phyloP scores from a whole-genome alignment of 2,113 vertebrate species.

The Syngnathoides biaculeatus region DNA sequence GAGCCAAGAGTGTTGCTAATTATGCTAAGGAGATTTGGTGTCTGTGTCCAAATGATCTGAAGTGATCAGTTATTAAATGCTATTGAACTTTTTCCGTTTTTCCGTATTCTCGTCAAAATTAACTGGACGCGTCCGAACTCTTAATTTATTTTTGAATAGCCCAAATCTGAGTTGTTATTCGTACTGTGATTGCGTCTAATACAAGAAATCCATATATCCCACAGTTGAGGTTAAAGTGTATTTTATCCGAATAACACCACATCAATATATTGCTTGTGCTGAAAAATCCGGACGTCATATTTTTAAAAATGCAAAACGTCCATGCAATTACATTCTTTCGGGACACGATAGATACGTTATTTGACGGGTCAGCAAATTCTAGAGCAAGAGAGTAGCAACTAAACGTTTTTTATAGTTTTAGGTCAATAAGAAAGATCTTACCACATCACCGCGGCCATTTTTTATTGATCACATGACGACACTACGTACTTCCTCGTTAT shows the following conservation, averaged over 20 bases:
- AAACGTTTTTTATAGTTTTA: not conserved
- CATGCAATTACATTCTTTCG: not conserved
- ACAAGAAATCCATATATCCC: not conserved
- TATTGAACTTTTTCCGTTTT: too few species aligned
- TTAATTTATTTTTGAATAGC: too few species aligned
- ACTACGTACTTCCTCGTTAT: conserved; percentile 49
- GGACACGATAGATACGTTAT: not conserved
- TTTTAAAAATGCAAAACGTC: not conserved
- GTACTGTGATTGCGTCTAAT: not conserved
- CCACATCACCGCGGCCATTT: conserved; percentile 77
- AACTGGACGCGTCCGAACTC: too few species aligned
- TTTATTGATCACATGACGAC: conserved; percentile 73
- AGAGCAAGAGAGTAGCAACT: not conserved
- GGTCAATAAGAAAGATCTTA: conserved; percentile 50
- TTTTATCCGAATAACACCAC: not conserved
- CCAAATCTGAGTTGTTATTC: too few species aligned
- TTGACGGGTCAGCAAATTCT: too few species aligned
- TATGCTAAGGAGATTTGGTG: too few species aligned
- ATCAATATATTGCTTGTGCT: not conserved
- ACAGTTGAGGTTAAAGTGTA: not conserved
- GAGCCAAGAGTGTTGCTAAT: too few species aligned
- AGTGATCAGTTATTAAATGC: too few species aligned
- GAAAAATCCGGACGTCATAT: not conserved
- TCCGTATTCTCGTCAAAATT: too few species aligned
- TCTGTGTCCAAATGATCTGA: too few species aligned